Evolutionary conservation across 2,113 vertebrate species (phyloP).

Genomic region (Machaerirhynchus nigripectus): DNA sequence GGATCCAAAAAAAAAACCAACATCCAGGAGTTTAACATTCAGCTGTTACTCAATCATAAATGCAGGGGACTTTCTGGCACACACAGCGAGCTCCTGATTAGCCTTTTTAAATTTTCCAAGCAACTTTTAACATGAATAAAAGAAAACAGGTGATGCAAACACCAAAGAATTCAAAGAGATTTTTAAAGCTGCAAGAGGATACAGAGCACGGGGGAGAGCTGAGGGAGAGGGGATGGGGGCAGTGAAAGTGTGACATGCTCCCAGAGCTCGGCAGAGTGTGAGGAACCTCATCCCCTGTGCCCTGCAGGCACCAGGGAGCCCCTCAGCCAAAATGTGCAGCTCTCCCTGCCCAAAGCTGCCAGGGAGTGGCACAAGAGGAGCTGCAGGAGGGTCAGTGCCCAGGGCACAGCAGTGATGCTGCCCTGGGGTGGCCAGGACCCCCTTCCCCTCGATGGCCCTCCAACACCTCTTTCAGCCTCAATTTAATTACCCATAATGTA

Average conservation of each 20-base stretch:
- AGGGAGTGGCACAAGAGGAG: background rate
- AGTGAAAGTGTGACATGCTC: background rate
- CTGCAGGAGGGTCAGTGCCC: background rate
- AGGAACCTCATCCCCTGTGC: background rate
- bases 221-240: background rate
- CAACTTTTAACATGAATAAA: conserved; percentile 37
- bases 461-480: background rate
- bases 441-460: background rate
- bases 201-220: background rate
- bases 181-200: background rate
- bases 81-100: background rate
- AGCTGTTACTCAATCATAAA: conserved; percentile 34
- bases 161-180: conserved; percentile 30
- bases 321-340: background rate
- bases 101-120: conserved; percentile 42
- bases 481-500: background rate
- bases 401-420: background rate
- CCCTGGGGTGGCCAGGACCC: background rate
- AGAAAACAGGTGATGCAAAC: conserved; percentile 60
- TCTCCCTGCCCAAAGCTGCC: background rate
- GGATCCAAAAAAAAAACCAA: background rate
- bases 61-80: conserved; percentile 38
- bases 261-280: background rate
- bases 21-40: background rate
- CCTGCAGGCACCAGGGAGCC: background rate